Percentiles rank a stretch among this genome's conserved stretches.
Conservation (phyloP, 2,113 vertebrate species). For the Phalacrocorax carbo region DNA sequence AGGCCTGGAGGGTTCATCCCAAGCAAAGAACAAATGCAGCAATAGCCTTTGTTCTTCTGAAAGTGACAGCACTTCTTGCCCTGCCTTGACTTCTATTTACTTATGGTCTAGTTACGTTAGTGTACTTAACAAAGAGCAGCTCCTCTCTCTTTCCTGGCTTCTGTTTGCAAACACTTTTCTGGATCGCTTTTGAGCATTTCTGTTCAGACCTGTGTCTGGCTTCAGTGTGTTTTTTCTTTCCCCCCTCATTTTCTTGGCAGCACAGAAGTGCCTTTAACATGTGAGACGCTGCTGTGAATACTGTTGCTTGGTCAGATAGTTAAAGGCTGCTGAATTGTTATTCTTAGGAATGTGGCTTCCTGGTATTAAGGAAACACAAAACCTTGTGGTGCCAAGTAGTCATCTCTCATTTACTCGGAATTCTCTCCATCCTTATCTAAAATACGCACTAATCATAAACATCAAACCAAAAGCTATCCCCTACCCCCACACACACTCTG, state of each 20-base stretch:
- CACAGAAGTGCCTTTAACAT: neutral
- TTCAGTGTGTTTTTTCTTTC: neutral
- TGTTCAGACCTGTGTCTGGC: neutral
- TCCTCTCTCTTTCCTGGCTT: neutral
- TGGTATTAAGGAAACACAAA: neutral
- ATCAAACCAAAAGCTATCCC: conserved; percentile 16
- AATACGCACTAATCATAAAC: neutral
- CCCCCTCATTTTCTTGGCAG: neutral
- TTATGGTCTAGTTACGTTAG: fast-evolving
- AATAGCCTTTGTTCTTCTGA: neutral
- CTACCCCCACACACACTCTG: neutral
- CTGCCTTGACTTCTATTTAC: neutral
- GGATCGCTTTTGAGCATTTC: neutral
- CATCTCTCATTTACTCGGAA: neutral
- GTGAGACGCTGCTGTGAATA: neutral
- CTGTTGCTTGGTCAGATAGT: neutral
- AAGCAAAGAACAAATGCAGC: neutral
- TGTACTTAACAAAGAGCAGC: neutral
- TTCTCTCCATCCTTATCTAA: neutral
- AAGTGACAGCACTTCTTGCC: neutral
- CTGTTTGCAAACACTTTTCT: neutral
- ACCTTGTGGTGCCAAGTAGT: neutral
- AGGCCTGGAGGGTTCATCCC: neutral
- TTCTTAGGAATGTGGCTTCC: neutral
- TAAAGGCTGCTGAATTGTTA: neutral